These are phyloP conservation scores for Leptodactylus fallax DNA, from an alignment of 2,797 vertebrate species.

Conservation along the genomic window DNA sequence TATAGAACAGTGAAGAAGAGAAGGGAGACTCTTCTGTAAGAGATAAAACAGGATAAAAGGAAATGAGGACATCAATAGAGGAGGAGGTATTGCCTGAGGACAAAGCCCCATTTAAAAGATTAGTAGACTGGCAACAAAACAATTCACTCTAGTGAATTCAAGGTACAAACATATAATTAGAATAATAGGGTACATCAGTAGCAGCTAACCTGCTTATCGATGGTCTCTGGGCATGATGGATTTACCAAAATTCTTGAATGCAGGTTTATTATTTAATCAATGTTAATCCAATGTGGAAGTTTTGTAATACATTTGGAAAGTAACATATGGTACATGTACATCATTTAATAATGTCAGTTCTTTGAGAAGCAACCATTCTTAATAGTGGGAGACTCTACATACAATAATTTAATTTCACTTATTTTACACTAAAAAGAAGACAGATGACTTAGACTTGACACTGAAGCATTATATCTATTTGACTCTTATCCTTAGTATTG, in stretches of 20 bases:
- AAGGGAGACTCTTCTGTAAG: too few species aligned
- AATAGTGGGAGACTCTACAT: neutral
- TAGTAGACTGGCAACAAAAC: too few species aligned
- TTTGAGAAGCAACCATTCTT: neutral
- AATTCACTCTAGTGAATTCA: neutral
- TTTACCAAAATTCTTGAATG: neutral
- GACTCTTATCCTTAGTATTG: neutral
- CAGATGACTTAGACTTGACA: neutral
- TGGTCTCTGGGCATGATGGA: neutral
- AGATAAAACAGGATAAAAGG: too few species aligned
- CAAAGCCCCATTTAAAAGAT: too few species aligned
- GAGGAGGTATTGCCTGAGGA: too few species aligned
- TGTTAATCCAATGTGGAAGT: neutral
- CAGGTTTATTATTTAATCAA: neutral
- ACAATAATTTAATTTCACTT: neutral
- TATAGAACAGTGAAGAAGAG: too few species aligned
- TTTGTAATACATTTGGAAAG: neutral
- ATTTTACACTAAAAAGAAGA: neutral
- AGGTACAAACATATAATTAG: neutral
- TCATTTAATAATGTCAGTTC: neutral
- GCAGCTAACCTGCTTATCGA: neutral
- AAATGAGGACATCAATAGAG: too few species aligned
- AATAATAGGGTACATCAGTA: neutral
- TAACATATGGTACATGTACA: neutral
- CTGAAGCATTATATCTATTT: conserved; percentile 4